Evolutionary conservation across 2,888 invertebrate species (phyloP).

Genomic region (Augiades crinisus): DNA sequence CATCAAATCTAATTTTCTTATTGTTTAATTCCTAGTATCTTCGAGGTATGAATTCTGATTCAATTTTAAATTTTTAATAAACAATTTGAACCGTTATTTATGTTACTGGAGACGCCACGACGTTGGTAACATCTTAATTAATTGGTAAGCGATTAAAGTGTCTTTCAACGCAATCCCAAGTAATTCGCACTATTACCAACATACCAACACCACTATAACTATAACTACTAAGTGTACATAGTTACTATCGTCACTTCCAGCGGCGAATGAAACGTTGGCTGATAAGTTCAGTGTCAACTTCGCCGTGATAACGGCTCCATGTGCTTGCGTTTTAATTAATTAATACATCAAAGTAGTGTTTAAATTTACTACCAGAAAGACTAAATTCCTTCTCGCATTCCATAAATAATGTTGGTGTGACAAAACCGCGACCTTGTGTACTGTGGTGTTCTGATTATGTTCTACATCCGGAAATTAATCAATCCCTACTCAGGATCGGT

Average conservation of each 20-base stretch:
- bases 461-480: background rate
- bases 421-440: constrained; percentile 1
- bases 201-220: no score
- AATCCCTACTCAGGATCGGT: background rate
- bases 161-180: no score
- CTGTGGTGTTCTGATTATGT: background rate
- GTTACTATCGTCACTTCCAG: constrained; percentile 11
- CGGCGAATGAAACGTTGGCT: constrained; percentile 12
- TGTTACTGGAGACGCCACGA: no score
- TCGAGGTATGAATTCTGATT: no score
- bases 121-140: no score
- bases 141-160: no score
- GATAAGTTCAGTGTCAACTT: constrained; percentile 30
- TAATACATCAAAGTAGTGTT: background rate
- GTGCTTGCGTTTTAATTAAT: constrained; percentile 12
- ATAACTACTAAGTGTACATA: background rate
- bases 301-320: constrained; percentile 12
- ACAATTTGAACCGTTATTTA: no score
- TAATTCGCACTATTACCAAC: no score
- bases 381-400: background rate
- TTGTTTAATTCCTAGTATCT: no score
- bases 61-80: no score
- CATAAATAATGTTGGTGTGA: background rate
- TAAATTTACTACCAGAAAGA: background rate
- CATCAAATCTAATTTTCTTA: no score